Conservation (phyloP, 2,797 vertebrate genomes). For the Borostomias antarcticus region DNA sequence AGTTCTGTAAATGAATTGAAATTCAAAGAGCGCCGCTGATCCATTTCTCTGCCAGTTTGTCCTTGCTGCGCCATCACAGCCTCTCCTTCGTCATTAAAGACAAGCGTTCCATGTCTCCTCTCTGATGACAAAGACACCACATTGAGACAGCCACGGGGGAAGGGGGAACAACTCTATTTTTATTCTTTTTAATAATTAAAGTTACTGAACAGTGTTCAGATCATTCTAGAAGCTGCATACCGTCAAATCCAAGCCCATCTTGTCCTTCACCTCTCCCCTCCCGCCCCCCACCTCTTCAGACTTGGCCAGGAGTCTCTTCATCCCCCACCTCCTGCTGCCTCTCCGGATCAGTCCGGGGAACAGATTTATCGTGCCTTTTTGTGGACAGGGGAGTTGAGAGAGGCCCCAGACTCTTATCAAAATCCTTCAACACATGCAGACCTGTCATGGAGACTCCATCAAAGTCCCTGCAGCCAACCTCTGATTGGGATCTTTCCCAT, state of each 20-base stretch:
- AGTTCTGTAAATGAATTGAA: neutral
- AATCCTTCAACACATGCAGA: slow-evolving; percentile 33
- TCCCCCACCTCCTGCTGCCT: slow-evolving; percentile 12
- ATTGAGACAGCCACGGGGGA: neutral
- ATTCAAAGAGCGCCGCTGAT: neutral
- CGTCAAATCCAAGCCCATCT: too few relatives aligned
- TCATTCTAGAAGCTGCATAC: too few relatives aligned
- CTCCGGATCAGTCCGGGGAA: slow-evolving; percentile 22
- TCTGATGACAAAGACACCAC: too few relatives aligned
- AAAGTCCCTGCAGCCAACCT: slow-evolving; percentile 32
- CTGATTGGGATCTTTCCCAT: slow-evolving; percentile 51
- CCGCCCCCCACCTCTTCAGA: neutral
- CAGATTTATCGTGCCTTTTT: slow-evolving; percentile 39
- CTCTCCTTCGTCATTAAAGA: neutral
- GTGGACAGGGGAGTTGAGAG: slow-evolving; percentile 17
- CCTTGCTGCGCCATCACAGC: too few relatives aligned
- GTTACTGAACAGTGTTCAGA: neutral
- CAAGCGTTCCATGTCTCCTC: neutral
- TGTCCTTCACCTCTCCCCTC: too few relatives aligned
- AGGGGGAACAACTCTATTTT: neutral
- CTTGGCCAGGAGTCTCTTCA: neutral
- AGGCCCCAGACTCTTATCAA: slow-evolving; percentile 36
- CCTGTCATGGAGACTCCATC: slow-evolving; percentile 41
- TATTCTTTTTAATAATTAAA: neutral
- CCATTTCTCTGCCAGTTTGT: neutral